phyloP scores from a whole-genome alignment of 1,140 invertebrate genomes.

The Leptopilina clavipes region DNA sequence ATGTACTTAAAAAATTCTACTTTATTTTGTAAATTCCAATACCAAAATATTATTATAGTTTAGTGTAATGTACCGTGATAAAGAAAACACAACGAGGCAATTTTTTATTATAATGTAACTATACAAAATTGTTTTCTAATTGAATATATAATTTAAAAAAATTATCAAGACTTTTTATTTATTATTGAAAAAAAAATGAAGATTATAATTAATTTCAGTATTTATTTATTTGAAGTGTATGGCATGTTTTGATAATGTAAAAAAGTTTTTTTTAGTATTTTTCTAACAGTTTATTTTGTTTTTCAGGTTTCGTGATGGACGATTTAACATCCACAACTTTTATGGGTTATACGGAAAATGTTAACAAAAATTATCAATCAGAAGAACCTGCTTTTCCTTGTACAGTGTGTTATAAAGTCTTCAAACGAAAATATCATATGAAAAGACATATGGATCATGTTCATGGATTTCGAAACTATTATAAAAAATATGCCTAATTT shows the following conservation, averaged over 20 bases:
- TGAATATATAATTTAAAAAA: no score
- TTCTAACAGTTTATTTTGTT: not conserved
- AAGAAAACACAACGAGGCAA: no score
- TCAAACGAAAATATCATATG: constrained; percentile 73
- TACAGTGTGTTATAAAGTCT: constrained; percentile 54
- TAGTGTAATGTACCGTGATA: no score
- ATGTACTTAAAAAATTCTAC: no score
- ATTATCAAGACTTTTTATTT: no score
- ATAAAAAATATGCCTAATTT: not conserved
- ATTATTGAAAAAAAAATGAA: no score
- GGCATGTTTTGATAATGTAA: not conserved
- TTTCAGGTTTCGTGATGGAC: not conserved
- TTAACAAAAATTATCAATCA: not conserved
- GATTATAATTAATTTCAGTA: no score
- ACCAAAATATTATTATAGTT: no score
- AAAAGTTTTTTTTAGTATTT: not conserved
- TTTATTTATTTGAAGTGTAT: no score
- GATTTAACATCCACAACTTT: not conserved
- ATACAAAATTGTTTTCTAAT: no score
- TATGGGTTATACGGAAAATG: not conserved
- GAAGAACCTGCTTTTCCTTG: constrained; percentile 46
- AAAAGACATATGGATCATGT: constrained; percentile 64
- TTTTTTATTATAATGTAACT: no score
- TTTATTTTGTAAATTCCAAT: no score
- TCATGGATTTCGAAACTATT: not conserved